These are phyloP conservation scores for Paracentrotus lividus DNA, from an alignment of 53 echinoderm and acorn worm genomes.

Conservation along the genomic window DNA sequence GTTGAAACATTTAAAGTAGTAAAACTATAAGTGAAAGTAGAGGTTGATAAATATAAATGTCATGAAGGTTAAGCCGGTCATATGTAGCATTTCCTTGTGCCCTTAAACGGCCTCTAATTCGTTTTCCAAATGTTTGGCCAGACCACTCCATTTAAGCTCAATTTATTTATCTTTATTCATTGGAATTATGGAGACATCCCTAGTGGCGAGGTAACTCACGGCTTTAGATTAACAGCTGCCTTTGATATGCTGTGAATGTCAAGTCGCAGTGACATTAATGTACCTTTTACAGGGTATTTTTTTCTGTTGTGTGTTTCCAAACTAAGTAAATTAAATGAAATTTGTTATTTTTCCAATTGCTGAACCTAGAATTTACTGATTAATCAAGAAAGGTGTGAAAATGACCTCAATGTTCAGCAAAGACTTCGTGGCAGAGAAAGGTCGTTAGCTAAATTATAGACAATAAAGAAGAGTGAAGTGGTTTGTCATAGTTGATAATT, in stretches of 20 bases:
- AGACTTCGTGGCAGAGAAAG: background rate
- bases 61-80: constrained; percentile 5
- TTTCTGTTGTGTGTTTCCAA: background rate
- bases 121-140: constrained; percentile 44
- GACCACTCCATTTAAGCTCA: constrained; percentile 43
- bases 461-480: background rate
- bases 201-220: background rate
- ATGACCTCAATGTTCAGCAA: background rate
- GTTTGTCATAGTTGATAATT: background rate
- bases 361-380: background rate
- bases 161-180: constrained; percentile 42
- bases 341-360: background rate
- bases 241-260: background rate
- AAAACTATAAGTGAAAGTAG: background rate
- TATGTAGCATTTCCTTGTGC: background rate
- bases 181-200: constrained; percentile 23
- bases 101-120: background rate
- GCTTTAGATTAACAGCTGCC: constrained; percentile 28
- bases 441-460: background rate
- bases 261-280: constrained; percentile 23
- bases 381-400: background rate
- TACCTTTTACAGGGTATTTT: background rate
- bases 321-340: background rate
- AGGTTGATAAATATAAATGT: constrained; percentile 2
- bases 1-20: background rate